These are phyloP conservation scores for Drosophila equinoxialis DNA, from an alignment of 1,140 invertebrate species.

Conservation along the genomic window DNA sequence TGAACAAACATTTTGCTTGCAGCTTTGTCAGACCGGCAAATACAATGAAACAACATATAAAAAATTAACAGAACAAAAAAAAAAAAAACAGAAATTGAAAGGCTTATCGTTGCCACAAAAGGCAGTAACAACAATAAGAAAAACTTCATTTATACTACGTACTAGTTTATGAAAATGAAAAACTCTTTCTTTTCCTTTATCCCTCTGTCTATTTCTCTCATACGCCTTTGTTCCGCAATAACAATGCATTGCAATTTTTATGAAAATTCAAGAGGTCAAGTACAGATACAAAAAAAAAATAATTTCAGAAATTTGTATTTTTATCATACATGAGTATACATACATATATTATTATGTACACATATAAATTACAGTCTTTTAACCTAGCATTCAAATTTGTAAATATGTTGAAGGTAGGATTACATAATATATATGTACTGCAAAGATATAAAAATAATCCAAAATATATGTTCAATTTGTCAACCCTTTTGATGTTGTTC, in stretches of 20 bases:
- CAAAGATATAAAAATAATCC: too few species aligned
- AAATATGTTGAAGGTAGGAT: conserved; percentile 19
- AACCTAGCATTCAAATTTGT: conserved; percentile 35
- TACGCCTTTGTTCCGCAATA: conserved; percentile 37
- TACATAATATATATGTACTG: not conserved
- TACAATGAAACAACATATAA: conserved; percentile 64
- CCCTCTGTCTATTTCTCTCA: not conserved
- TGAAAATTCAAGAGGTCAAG: conserved; percentile 32
- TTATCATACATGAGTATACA: not conserved
- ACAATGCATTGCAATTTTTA: conserved; percentile 75
- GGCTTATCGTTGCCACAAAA: conserved; percentile 75
- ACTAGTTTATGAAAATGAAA: conserved; percentile 47
- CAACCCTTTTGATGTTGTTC: too few species aligned
- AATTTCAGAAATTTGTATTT: conserved; percentile 3
- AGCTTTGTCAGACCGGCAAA: conserved; percentile 63
- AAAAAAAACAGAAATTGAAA: conserved; percentile 10
- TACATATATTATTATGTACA: not conserved
- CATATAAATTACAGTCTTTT: conserved; percentile 41
- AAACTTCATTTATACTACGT: conserved; percentile 12
- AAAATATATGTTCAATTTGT: too few species aligned
- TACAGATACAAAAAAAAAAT: conserved; percentile 35
- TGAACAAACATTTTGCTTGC: conserved; percentile 80
- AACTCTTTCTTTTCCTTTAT: conserved; percentile 5
- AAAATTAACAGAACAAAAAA: not conserved
- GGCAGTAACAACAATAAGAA: conserved; percentile 35